These are phyloP conservation scores for Brachyptera putata DNA, from an alignment of 2,888 invertebrate species.

Conservation along the genomic window DNA sequence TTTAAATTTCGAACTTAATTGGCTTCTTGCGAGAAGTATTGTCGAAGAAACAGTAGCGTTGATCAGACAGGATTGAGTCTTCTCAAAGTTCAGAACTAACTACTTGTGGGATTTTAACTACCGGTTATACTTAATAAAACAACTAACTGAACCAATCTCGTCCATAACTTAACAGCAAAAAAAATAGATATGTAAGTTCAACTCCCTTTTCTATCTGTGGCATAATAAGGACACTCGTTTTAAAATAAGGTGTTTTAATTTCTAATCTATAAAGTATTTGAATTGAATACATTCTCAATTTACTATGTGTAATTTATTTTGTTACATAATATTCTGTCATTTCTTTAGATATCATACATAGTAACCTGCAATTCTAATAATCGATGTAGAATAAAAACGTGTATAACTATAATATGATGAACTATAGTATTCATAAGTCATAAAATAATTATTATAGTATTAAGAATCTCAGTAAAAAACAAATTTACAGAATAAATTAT, in stretches of 20 bases:
- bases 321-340: too few species aligned
- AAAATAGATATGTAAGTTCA: conserved; percentile 11
- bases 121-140: conserved; percentile 22
- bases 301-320: too few species aligned
- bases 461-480: too few species aligned
- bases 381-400: too few species aligned
- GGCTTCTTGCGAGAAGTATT: neutral
- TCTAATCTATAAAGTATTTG: neutral
- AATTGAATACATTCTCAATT: neutral
- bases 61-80: conserved; percentile 28
- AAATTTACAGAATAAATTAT: too few species aligned
- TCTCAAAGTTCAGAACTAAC: conserved; percentile 17
- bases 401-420: too few species aligned
- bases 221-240: conserved; percentile 4
- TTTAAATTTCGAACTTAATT: neutral
- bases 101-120: conserved; percentile 19
- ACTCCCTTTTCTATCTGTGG: conserved; percentile 3
- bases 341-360: too few species aligned
- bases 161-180: conserved; percentile 23
- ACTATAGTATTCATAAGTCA: too few species aligned
- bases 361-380: too few species aligned
- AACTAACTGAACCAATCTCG: conserved; percentile 26
- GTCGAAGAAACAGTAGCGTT: neutral
- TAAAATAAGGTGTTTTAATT: neutral
- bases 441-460: too few species aligned